A percentile compares a stretch with the other conserved stretches of the same genome.
These are phyloP conservation scores for Shargacucullia verbasci DNA, from an alignment of 2,888 invertebrate species.

Conservation along the genomic window DNA sequence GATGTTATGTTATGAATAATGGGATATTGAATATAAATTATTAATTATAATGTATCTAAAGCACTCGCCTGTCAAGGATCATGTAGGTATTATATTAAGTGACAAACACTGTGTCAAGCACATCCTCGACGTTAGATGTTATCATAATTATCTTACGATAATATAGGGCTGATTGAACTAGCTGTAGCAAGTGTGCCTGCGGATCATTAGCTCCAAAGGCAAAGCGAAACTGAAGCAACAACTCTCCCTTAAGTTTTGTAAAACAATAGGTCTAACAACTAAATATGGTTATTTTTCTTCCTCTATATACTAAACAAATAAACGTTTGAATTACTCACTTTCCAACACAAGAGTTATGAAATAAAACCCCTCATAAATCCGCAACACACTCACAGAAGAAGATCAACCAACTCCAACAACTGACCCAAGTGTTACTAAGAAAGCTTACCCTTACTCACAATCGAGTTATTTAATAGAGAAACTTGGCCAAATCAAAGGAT, in stretches of 20 bases:
- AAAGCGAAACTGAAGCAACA: no score
- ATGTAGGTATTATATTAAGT: constrained; percentile 21
- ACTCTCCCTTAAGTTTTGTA: no score
- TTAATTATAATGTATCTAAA: neutral
- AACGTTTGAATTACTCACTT: no score
- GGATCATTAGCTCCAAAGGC: no score
- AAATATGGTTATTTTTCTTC: no score
- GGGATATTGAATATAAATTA: no score
- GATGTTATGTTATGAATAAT: no score
- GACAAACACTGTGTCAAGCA: constrained; percentile 22
- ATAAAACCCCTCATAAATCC: constrained; percentile 16
- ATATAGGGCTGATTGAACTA: no score
- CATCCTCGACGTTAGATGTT: constrained; percentile 11
- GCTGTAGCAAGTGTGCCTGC: no score
- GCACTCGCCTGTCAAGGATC: constrained; percentile 6
- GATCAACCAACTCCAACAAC: constrained; percentile 1
- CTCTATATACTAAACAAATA: no score
- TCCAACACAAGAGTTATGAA: constrained; percentile 23
- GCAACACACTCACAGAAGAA: constrained; percentile 9
- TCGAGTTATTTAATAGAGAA: constrained; percentile 1
- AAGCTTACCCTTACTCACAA: neutral
- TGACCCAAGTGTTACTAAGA: constrained; percentile 3
- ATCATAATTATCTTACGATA: constrained; percentile 24
- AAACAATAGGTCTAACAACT: no score
- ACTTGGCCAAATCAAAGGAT: neutral